Evolutionary conservation across 2,888 invertebrate genomes (phyloP), one percentile per base, ranked within the genome.

Genomic region (Nomada fabriciana): DNA sequence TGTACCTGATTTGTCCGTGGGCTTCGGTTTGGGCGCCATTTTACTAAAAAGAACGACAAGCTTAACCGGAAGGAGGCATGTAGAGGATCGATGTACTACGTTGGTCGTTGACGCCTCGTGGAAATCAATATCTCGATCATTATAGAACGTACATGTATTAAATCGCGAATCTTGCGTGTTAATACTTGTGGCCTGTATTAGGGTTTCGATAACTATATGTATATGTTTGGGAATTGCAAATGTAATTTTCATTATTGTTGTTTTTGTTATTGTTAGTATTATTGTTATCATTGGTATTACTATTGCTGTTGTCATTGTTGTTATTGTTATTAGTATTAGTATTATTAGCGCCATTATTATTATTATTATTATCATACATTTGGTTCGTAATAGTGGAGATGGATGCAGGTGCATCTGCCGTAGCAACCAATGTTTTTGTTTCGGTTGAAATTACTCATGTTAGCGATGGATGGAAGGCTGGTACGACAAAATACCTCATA

Each of bases 21-120:
- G 94, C 93, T 95, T 95, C 87, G 95, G 96, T 96, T 98, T 98
- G 94, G 98, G 97, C 95, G 97, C 97, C 98, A 98, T 98, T 95
- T 96, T 96, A 94, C 88, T 92, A 92, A 93, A 94, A 94, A 94
- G 94, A 92, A 86, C 76, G 79, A 71, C 18, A 82, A 11, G 29
- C 63, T n/a, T 9, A 13, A 23, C 72, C 86, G 86, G 86, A 86
- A 86, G 25, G 13, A 29, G 53, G 59, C 15, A 36, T 61, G 10
- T 70, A 20, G 59, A 29, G 18, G 53, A 64, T 50, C 20, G 15
- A 10, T 2, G 7, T 4, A 88, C 84, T 83, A 84, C 87, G 72
- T 61, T 55, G 65, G 29, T 86, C 69, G 47, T 85, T 86, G 79
- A 77, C 1, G 7, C 50, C 13, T 57, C 13, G 4, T 7, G 64